Evolutionary conservation across 2,888 invertebrate species (phyloP).

Genomic region (Rhagonycha lutea): DNA sequence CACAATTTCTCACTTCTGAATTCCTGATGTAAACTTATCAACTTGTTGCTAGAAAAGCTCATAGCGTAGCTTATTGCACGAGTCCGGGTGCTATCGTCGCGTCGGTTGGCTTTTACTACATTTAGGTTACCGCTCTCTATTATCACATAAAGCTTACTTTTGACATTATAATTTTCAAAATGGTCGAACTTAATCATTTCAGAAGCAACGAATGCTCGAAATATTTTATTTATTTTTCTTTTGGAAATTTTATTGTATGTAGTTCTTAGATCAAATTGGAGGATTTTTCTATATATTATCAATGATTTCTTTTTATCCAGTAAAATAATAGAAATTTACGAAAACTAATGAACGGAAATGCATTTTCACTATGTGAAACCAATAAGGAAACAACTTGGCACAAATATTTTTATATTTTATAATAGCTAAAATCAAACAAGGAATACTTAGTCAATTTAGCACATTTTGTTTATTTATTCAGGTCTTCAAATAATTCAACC

Average conservation of each 20-base stretch:
- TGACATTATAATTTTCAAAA: not conserved
- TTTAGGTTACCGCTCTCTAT: not conserved
- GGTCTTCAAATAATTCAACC: no score
- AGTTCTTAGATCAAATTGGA: not conserved
- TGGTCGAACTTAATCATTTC: not conserved
- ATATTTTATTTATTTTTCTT: not conserved
- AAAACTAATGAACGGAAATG: no score
- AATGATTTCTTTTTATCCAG: no score
- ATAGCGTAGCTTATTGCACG: not conserved
- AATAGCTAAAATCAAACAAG: no score
- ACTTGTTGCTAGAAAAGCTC: conserved; percentile 1
- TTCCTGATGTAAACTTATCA: conserved; percentile 1
- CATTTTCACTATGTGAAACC: no score
- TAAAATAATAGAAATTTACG: no score
- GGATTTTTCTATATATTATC: conserved; percentile 20
- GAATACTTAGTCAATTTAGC: no score
- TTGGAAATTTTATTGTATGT: not conserved
- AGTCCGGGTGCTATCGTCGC: conserved; percentile 1
- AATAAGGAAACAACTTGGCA: no score
- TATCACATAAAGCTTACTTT: conserved; percentile 1
- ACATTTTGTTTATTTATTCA: no score
- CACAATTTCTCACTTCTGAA: not conserved
- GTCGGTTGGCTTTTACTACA: conserved; percentile 1
- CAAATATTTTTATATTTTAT: no score
- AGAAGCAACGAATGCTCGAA: not conserved